Conservation (phyloP, 2,797 vertebrate genomes). For the Chelon auratus region DNA sequence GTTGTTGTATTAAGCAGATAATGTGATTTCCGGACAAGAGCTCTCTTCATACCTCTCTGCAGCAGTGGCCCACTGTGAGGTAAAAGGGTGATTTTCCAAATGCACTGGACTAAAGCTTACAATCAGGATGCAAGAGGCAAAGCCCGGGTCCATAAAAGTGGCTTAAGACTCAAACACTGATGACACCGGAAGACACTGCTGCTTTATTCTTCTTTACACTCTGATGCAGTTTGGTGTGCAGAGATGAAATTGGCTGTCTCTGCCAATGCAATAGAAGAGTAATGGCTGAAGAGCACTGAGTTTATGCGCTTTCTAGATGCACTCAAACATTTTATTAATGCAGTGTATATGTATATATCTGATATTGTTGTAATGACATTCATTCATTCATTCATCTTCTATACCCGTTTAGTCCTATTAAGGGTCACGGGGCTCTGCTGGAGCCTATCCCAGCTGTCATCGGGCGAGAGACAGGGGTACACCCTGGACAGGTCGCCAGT, state of each 20-base stretch:
- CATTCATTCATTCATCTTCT: too few species aligned
- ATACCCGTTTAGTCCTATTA: too few species aligned
- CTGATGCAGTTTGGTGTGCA: background rate
- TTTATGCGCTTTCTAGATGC: slow-evolving; percentile 39
- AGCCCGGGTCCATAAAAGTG: slow-evolving; percentile 21
- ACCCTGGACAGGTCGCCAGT: too few species aligned
- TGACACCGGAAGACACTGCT: slow-evolving; percentile 22
- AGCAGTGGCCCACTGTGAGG: slow-evolving; percentile 40
- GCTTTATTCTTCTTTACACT: slow-evolving; percentile 1
- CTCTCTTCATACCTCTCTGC: slow-evolving; percentile 54
- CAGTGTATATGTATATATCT: slow-evolving; percentile 2
- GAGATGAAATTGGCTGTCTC: slow-evolving; percentile 16
- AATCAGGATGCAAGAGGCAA: slow-evolving; percentile 41
- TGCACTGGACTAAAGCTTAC: slow-evolving; percentile 48
- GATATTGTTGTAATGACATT: background rate
- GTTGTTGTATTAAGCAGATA: slow-evolving; percentile 71
- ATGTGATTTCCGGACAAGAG: slow-evolving; percentile 73
- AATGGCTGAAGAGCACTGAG: slow-evolving; percentile 11
- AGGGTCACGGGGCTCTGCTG: too few species aligned
- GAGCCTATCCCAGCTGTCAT: too few species aligned
- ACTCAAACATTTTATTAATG: slow-evolving; percentile 21
- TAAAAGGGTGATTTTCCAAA: slow-evolving; percentile 53
- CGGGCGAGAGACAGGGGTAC: too few species aligned
- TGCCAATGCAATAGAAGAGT: slow-evolving; percentile 28
- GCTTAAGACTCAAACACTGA: slow-evolving; percentile 5